phyloP scores from a whole-genome alignment of 2,113 vertebrate genomes.

The Sprattus sprattus region DNA sequence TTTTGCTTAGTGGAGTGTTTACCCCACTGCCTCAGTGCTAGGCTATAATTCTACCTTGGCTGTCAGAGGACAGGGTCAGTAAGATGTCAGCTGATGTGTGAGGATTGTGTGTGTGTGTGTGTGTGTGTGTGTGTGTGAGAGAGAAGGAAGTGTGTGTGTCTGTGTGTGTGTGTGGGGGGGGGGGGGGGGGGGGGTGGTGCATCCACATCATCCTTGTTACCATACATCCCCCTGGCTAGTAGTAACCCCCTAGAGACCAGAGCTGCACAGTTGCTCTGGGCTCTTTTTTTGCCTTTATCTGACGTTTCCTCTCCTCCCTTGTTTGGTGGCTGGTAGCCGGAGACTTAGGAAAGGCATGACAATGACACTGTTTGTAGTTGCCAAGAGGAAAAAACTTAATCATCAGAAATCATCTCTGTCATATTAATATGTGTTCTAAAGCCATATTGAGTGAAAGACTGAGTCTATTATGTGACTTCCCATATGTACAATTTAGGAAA shows the following conservation, averaged over 20 bases:
- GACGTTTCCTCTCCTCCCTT: not conserved
- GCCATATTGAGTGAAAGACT: not conserved
- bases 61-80: not conserved
- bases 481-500: too few relatives aligned
- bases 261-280: not conserved
- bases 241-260: not conserved
- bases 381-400: not conserved
- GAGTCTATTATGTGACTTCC: not conserved
- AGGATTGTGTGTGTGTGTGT: not conserved
- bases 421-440: not conserved
- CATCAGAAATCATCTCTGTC: not conserved
- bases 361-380: not conserved
- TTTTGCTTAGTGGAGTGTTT: not conserved
- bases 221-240: not conserved
- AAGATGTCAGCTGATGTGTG: not conserved
- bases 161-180: too few relatives aligned
- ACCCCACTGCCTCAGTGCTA: not conserved
- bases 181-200: not conserved
- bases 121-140: conserved; percentile 2
- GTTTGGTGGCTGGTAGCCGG: not conserved
- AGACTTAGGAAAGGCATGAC: not conserved
- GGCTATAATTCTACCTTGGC: not conserved
- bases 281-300: not conserved
- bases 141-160: not conserved
- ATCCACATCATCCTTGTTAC: not conserved